These are phyloP conservation scores for Montifringilla adamsi DNA, from an alignment of 2,113 vertebrate genomes.

Conservation along the genomic window DNA sequence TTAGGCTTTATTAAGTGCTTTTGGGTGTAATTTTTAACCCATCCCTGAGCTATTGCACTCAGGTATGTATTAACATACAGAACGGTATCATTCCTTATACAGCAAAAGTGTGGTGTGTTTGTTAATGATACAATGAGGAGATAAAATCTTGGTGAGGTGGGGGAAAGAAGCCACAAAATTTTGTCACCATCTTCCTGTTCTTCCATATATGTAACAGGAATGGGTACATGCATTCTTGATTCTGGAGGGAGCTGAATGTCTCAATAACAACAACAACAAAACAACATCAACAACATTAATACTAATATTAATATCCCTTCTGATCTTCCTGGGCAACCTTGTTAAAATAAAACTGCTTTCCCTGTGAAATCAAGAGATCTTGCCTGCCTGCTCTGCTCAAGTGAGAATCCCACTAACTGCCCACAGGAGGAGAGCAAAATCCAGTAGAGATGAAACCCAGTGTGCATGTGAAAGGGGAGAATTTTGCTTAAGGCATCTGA, in stretches of 20 bases:
- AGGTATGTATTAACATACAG: background rate
- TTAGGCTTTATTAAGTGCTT: background rate
- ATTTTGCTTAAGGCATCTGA: constrained; percentile 41
- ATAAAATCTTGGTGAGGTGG: background rate
- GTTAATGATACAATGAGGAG: background rate
- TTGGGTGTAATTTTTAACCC: background rate
- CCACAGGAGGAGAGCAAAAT: background rate
- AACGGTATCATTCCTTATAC: background rate
- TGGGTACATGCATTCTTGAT: background rate
- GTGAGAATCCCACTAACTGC: background rate
- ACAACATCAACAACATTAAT: background rate
- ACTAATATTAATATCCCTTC: background rate
- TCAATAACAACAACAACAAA: background rate
- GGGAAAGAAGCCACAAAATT: background rate
- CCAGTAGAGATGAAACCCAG: background rate
- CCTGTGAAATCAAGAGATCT: background rate
- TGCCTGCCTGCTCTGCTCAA: background rate
- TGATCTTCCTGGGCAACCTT: background rate
- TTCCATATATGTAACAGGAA: background rate
- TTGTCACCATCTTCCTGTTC: background rate
- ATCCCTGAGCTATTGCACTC: background rate
- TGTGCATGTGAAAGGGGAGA: background rate
- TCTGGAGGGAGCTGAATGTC: background rate
- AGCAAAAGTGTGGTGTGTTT: background rate
- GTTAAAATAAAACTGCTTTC: background rate